Conservation (phyloP, 2,797 vertebrate genomes). For the Eulemur mongoz region DNA sequence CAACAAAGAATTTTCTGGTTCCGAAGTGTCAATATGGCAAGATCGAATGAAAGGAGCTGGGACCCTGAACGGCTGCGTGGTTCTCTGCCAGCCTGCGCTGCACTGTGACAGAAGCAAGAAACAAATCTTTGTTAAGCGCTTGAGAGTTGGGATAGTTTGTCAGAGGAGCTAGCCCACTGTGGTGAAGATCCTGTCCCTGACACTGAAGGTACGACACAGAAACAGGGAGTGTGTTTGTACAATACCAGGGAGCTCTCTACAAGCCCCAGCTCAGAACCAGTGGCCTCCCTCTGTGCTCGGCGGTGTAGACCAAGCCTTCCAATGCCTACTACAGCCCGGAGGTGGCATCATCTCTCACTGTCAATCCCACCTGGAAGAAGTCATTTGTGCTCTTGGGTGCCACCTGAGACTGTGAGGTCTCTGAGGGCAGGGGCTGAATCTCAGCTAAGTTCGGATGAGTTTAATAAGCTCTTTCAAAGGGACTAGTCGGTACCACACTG, state of each 20-base stretch:
- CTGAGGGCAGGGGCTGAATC: background rate
- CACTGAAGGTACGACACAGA: accelerated
- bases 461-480: background rate
- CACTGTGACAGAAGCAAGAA: background rate
- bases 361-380: background rate
- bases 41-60: background rate
- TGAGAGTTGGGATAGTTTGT: background rate
- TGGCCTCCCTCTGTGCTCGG: background rate
- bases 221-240: accelerated
- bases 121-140: background rate
- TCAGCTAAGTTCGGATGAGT: background rate
- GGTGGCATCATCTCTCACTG: background rate
- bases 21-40: background rate
- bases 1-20: background rate
- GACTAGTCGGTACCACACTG: accelerated
- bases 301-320: background rate
- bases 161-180: background rate
- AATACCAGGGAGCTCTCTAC: no score
- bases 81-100: background rate
- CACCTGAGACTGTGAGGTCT: background rate
- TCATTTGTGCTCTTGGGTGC: background rate
- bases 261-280: background rate
- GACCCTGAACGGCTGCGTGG: background rate
- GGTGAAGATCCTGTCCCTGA: background rate
- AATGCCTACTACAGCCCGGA: background rate